Conservation (phyloP, 2,797 vertebrate genomes). For the Labeo calbasu region DNA sequence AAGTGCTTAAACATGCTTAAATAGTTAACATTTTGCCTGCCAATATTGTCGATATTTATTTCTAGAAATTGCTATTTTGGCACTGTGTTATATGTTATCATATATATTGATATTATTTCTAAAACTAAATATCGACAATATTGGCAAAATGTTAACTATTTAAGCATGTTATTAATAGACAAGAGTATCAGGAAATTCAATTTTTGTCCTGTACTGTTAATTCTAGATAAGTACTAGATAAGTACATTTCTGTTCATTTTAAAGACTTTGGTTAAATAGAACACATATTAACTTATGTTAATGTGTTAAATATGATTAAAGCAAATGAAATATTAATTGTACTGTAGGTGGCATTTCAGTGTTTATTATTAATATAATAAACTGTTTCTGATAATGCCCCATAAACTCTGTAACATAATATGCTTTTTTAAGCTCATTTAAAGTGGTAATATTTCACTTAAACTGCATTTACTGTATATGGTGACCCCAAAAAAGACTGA, state of each 20-base stretch:
- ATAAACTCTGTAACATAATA: neutral
- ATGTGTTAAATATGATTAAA: neutral
- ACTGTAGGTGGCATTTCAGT: neutral
- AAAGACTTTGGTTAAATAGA: neutral
- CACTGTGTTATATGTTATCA: too few species aligned
- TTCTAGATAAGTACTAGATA: neutral
- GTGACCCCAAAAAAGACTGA: neutral
- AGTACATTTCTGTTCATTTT: neutral
- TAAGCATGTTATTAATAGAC: neutral
- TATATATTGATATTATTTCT: neutral
- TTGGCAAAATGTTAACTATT: neutral
- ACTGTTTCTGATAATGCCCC: neutral
- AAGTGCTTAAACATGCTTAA: too few species aligned
- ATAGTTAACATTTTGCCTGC: too few species aligned
- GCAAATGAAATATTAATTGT: neutral
- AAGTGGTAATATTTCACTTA: neutral
- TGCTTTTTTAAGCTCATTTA: neutral
- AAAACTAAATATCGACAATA: neutral
- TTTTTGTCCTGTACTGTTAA: neutral
- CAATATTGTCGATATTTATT: too few species aligned
- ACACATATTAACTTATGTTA: neutral
- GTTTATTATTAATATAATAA: neutral
- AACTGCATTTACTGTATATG: neutral
- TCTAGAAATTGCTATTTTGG: too few species aligned
- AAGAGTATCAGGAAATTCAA: neutral